Evolutionary conservation across 2,797 vertebrate genomes (phyloP), one percentile per base, ranked within the genome.

Genomic region (Champsocephalus esox): DNA sequence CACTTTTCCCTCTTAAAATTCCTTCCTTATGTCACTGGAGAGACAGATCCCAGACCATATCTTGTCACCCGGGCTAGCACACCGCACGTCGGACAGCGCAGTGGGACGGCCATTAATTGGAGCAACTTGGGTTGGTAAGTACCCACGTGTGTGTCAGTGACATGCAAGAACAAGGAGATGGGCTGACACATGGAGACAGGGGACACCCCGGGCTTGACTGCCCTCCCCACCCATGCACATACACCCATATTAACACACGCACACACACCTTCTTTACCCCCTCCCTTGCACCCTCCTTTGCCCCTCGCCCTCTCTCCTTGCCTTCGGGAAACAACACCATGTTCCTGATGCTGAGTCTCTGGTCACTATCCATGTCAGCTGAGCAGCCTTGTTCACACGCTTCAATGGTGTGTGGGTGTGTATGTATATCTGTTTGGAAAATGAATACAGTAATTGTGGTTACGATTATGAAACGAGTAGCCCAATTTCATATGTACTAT

Each of bases 41-140:
- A 97, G 97, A 98, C 97, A 97, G 96, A 96, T 96, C 95, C 95
- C 94, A 93, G 96, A 95, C 96, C 96, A 95, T 94, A 96, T 95
- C 95, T 95, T 98, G 97, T 98, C 97, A 98, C 96, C 94, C 94
- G 79, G 88, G 80, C 73, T 91, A 94, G 96, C 95, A 87, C 93
- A 84, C 93, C 49, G 89, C 92, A 93, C 96, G 92, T 91, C 92
- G 95, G 96, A 95, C 92, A 96, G 96, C 96, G 85, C 97, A 93
- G 96, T 96, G 95, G 96, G 97, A 98, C 95, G 94, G 96, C 94
- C 95, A 95, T 96, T 99, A 99, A 99, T 99, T 98, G 97, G 97
- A 88, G 96, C 95, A 94, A 94, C 95, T 96, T 92, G 93, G 95
- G 95, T 95, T 96, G 94, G 96, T 93, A 94, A 94, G 96, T 94